Evolutionary conservation across 2,888 invertebrate species (phyloP).

Genomic region (Cheilosia vernalis): DNA sequence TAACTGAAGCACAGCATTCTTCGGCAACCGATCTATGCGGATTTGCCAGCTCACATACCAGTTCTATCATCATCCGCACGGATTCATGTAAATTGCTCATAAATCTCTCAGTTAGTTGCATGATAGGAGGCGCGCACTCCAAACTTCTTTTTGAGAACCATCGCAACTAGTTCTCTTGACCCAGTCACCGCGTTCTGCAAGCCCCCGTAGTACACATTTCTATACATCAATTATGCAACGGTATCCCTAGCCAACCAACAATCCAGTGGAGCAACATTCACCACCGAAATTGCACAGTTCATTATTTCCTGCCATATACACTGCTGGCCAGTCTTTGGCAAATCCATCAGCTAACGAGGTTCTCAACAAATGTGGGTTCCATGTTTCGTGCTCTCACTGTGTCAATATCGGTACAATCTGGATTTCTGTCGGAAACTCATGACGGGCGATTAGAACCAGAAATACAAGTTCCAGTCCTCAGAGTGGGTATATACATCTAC

Average conservation of each 20-base stretch:
- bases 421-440: constrained; percentile 36
- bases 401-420: constrained; percentile 52
- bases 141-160: constrained; percentile 18
- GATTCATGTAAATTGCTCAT: constrained; percentile 57
- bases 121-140: constrained; percentile 1
- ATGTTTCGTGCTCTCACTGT: not conserved
- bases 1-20: constrained; percentile 35
- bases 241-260: constrained; percentile 39
- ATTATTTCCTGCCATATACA: constrained; percentile 33
- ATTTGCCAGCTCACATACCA: constrained; percentile 14
- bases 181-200: constrained; percentile 67
- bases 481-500: constrained; percentile 1
- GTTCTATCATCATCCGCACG: constrained; percentile 21
- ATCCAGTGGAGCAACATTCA: constrained; percentile 71
- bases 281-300: constrained; percentile 53
- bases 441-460: constrained; percentile 52
- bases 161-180: constrained; percentile 69
- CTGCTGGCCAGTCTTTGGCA: not conserved
- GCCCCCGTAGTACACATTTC: constrained; percentile 38
- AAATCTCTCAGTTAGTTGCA: constrained; percentile 48
- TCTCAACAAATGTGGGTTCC: constrained; percentile 31
- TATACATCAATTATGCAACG: constrained; percentile 68
- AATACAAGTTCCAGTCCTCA: constrained; percentile 59
- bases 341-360: constrained; percentile 48
- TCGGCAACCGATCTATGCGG: not conserved